These are phyloP conservation scores for Sphenopsis melanotis DNA, from an alignment of 2,797 vertebrate genomes.

Conservation along the genomic window DNA sequence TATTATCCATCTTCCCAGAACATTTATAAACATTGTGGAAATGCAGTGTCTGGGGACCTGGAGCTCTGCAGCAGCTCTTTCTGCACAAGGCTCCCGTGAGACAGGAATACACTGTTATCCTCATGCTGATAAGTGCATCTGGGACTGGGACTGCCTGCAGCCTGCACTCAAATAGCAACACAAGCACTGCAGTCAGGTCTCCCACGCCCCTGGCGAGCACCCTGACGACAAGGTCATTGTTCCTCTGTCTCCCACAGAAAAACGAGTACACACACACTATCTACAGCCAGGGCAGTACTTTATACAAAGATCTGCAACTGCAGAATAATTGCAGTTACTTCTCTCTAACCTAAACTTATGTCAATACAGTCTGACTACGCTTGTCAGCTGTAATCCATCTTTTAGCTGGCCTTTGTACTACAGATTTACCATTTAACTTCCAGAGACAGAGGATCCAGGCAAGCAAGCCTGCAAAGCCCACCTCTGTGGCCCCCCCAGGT, in stretches of 20 bases:
- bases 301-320: slow-evolving; percentile 33
- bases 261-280: slow-evolving; percentile 21
- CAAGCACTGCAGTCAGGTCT: slow-evolving; percentile 39
- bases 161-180: neutral
- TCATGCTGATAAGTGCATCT: slow-evolving; percentile 16
- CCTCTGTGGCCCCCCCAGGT: neutral
- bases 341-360: slow-evolving; percentile 58
- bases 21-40: neutral
- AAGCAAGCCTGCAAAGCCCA: neutral
- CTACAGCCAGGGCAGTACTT: slow-evolving; percentile 40
- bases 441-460: neutral
- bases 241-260: slow-evolving; percentile 43
- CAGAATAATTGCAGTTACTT: slow-evolving; percentile 51
- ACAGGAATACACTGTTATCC: neutral
- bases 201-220: slow-evolving; percentile 49
- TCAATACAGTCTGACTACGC: slow-evolving; percentile 41
- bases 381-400: slow-evolving; percentile 64
- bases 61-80: neutral
- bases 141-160: neutral
- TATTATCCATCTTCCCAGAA: neutral
- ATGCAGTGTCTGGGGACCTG: neutral
- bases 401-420: slow-evolving; percentile 25
- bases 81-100: neutral
- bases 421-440: neutral
- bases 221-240: slow-evolving; percentile 41